phyloP scores from a whole-genome alignment of 2,797 vertebrate genomes.

The Margarornis squamiger region DNA sequence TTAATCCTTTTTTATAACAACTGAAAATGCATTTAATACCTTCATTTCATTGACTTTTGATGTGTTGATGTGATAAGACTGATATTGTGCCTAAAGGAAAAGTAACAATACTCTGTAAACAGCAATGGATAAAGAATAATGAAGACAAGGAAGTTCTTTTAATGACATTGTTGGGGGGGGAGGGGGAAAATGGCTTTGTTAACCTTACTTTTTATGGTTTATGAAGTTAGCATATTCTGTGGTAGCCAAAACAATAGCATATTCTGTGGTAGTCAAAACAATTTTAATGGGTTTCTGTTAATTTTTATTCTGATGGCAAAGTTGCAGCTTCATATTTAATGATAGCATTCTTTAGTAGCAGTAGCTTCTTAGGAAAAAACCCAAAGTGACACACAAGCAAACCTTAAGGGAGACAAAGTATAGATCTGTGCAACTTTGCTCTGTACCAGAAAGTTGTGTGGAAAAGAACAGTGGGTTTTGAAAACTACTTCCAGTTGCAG shows the following conservation, averaged over 20 bases:
- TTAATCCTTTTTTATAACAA: neutral
- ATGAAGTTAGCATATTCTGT: neutral
- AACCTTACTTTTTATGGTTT: neutral
- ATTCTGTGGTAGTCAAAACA: neutral
- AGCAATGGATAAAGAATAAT: neutral
- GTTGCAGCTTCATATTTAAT: neutral
- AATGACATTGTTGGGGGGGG: neutral
- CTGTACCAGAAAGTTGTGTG: neutral
- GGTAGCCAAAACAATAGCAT: neutral
- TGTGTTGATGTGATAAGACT: neutral
- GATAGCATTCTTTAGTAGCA: neutral
- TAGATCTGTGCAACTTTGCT: neutral
- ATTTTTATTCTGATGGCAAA: neutral
- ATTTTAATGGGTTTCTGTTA: neutral
- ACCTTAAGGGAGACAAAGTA: neutral
- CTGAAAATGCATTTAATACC: neutral
- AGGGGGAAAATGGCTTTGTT: neutral
- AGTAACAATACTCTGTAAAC: neutral
- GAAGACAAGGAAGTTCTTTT: neutral
- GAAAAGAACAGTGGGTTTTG: neutral
- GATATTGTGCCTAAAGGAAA: neutral
- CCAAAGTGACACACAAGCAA: neutral
- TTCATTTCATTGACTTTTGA: neutral
- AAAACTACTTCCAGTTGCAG: neutral
- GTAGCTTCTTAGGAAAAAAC: neutral